Conservation (phyloP, 1,140 invertebrate genomes). For the Drosophila melanogaster region DNA sequence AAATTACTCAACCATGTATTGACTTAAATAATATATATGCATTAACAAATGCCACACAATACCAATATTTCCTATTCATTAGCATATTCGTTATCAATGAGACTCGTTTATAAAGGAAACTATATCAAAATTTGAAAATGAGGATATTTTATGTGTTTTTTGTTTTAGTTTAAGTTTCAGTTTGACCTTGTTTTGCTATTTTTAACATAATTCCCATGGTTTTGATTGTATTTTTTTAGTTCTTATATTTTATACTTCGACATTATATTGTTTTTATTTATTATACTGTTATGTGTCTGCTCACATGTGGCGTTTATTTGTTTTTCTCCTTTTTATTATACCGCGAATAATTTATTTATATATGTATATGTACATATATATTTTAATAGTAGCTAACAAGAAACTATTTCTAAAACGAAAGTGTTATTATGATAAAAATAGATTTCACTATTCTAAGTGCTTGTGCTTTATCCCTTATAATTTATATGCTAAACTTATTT, state of each 20-base stretch:
- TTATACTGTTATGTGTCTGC: background rate
- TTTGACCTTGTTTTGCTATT: background rate
- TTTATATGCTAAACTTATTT: slow-evolving; percentile 3
- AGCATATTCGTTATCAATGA: background rate
- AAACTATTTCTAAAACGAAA: background rate
- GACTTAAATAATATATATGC: background rate
- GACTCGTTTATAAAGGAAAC: background rate
- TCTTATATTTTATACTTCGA: background rate
- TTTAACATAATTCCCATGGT: background rate
- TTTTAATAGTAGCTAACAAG: too few relatives aligned
- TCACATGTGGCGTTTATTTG: background rate
- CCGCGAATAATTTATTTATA: too few relatives aligned
- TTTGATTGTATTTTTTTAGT: background rate
- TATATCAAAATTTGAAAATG: background rate
- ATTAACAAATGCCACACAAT: background rate
- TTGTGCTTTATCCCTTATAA: background rate
- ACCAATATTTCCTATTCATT: background rate
- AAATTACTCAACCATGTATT: background rate
- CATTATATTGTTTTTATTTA: background rate
- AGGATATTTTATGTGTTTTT: background rate
- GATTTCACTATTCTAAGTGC: background rate
- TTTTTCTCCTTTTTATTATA: background rate
- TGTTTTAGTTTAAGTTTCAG: background rate
- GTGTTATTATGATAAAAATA: background rate
- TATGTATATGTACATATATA: too few relatives aligned